Evolutionary conservation across 2,797 vertebrate genomes (phyloP).

Genomic region (Sebastes nivosus): DNA sequence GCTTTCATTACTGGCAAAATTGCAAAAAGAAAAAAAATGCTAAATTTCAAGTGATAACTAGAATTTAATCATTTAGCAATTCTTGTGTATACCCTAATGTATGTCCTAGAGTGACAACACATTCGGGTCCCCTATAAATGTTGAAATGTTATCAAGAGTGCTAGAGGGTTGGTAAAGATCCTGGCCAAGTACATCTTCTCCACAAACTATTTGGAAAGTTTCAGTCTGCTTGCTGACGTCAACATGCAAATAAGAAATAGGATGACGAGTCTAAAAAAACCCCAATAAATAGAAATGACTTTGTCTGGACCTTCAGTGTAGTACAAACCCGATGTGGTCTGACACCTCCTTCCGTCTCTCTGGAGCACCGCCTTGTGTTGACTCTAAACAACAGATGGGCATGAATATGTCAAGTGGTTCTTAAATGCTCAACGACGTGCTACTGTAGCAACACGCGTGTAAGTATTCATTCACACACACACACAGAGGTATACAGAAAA

Average conservation of each 20-base stretch:
- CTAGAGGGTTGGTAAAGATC: background rate
- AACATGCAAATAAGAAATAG: constrained; percentile 32
- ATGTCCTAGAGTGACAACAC: background rate
- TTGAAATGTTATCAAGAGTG: background rate
- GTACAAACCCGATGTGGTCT: constrained; percentile 40
- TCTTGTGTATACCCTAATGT: background rate
- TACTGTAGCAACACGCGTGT: constrained; percentile 17
- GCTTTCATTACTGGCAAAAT: background rate
- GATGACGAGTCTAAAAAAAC: constrained; percentile 24
- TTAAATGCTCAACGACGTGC: constrained; percentile 49
- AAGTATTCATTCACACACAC: background rate
- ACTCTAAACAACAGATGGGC: constrained; percentile 79
- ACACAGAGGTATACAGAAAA: background rate
- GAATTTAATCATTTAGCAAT: background rate
- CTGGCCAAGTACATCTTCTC: background rate
- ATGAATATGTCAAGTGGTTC: constrained; percentile 77
- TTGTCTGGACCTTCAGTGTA: constrained; percentile 65
- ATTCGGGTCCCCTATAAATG: background rate
- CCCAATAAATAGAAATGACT: constrained; percentile 57
- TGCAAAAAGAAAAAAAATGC: background rate
- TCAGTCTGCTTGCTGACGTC: constrained; percentile 8
- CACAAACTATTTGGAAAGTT: constrained; percentile 36
- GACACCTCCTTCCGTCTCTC: constrained; percentile 60
- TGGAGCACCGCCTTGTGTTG: constrained; percentile 69
- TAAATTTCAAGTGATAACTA: background rate